Percentiles rank a stretch among this genome's conserved stretches.
These are phyloP conservation scores for Ischnura elegans DNA, from an alignment of 2,888 invertebrate genomes.

Conservation along the genomic window DNA sequence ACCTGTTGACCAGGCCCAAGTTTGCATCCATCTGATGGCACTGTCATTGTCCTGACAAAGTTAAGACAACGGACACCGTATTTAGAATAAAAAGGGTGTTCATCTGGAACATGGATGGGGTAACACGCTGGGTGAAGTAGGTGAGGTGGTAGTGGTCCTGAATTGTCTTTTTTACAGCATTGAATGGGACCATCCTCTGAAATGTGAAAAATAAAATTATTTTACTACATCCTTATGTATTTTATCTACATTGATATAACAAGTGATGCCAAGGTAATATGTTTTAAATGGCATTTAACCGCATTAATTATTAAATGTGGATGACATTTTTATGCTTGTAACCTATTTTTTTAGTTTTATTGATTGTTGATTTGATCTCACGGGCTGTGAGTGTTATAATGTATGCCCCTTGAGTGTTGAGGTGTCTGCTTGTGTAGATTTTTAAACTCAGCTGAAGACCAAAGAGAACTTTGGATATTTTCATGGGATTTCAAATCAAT, in stretches of 20 bases:
- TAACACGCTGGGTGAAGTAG: slow-evolving; percentile 82
- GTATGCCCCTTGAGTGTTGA: too few relatives aligned
- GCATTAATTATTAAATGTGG: too few relatives aligned
- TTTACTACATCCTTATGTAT: not conserved
- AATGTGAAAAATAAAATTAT: slow-evolving; percentile 2
- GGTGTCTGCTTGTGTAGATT: too few relatives aligned
- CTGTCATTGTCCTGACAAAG: slow-evolving; percentile 82
- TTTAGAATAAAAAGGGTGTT: slow-evolving; percentile 80
- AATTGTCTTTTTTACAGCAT: slow-evolving; percentile 79
- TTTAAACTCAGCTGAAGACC: too few relatives aligned
- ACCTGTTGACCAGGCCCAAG: slow-evolving; percentile 82
- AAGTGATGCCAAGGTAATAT: not conserved
- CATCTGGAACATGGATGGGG: slow-evolving; percentile 81
- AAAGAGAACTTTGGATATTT: too few relatives aligned
- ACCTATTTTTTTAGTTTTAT: too few relatives aligned
- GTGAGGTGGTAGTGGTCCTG: slow-evolving; percentile 77
- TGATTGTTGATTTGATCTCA: too few relatives aligned
- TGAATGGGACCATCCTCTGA: slow-evolving; percentile 77
- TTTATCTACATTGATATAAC: not conserved
- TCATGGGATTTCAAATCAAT: too few relatives aligned
- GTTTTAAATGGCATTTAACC: too few relatives aligned
- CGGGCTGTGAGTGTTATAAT: too few relatives aligned
- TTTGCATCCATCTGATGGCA: slow-evolving; percentile 80
- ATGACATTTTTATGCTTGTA: too few relatives aligned
- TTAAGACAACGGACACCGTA: slow-evolving; percentile 81